Evolutionary conservation across 2,113 vertebrate genomes (phyloP).

Genomic region (Neolamprologus modestus): DNA sequence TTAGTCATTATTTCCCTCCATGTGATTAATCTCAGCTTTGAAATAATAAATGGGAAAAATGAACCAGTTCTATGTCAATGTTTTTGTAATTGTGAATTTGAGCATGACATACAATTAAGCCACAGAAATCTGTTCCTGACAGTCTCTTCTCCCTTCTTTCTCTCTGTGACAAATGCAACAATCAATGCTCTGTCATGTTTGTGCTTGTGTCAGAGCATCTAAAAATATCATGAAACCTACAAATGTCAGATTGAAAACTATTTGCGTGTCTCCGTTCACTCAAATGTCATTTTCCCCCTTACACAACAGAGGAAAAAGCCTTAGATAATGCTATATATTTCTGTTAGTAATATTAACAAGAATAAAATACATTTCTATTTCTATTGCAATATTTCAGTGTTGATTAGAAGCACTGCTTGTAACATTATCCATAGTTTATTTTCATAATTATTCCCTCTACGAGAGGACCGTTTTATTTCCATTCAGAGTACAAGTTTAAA

Average conservation of each 20-base stretch:
- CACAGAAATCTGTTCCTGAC: slow-evolving; percentile 47
- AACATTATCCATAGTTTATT: neutral
- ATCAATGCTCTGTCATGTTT: slow-evolving; percentile 43
- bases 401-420: neutral
- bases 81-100: slow-evolving; percentile 63
- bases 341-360: neutral
- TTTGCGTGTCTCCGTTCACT: slow-evolving; percentile 1
- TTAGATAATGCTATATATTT: neutral
- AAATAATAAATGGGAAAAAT: slow-evolving; percentile 70
- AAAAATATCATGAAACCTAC: slow-evolving; percentile 53
- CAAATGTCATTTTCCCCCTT: neutral
- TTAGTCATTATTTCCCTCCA: slow-evolving; percentile 65
- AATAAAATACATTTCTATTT: neutral
- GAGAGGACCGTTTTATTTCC: slow-evolving; percentile 9
- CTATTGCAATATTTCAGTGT: neutral
- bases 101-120: slow-evolving; percentile 45
- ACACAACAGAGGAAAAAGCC: neutral
- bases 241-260: slow-evolving; percentile 29
- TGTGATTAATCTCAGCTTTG: slow-evolving; percentile 67
- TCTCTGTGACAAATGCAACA: slow-evolving; percentile 35
- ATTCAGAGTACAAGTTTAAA: neutral
- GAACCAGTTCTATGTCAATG: slow-evolving; percentile 46
- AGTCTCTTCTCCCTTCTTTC: slow-evolving; percentile 5
- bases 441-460: neutral
- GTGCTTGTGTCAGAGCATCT: slow-evolving; percentile 44